A percentile compares a stretch with the other conserved stretches of the same genome.
phyloP scores from a whole-genome alignment of 2,797 vertebrate genomes.

The Leuciscus waleckii region DNA sequence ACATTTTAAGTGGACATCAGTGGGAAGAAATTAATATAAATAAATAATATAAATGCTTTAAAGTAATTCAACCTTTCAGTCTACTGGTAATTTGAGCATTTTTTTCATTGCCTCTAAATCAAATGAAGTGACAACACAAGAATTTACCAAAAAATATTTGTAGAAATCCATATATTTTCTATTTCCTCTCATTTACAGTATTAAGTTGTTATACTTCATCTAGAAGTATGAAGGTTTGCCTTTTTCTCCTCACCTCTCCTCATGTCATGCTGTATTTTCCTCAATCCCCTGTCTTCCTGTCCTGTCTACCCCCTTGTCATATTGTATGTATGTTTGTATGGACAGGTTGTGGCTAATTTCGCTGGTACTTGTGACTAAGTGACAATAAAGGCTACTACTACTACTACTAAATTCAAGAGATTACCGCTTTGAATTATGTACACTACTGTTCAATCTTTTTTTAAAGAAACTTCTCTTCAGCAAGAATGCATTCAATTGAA shows the following conservation, averaged over 20 bases:
- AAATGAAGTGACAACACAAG: not conserved
- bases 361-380: no score
- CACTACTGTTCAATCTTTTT: not conserved
- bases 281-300: no score
- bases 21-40: not conserved
- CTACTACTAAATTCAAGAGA: not conserved
- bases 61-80: not conserved
- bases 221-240: no score
- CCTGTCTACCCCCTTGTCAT: no score
- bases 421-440: not conserved
- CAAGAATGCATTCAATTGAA: no score
- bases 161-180: not conserved
- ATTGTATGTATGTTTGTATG: no score
- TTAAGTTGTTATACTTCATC: not conserved
- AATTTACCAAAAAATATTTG: not conserved
- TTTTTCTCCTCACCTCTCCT: no score
- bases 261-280: no score
- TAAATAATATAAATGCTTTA: not conserved
- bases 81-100: not conserved
- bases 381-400: no score
- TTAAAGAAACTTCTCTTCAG: not conserved
- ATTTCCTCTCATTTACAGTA: not conserved
- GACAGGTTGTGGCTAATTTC: no score
- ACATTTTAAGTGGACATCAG: not conserved
- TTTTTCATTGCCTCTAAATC: conserved; percentile 1